phyloP scores from a whole-genome alignment of 2,888 invertebrate genomes.

The Drosophila tripunctata region DNA sequence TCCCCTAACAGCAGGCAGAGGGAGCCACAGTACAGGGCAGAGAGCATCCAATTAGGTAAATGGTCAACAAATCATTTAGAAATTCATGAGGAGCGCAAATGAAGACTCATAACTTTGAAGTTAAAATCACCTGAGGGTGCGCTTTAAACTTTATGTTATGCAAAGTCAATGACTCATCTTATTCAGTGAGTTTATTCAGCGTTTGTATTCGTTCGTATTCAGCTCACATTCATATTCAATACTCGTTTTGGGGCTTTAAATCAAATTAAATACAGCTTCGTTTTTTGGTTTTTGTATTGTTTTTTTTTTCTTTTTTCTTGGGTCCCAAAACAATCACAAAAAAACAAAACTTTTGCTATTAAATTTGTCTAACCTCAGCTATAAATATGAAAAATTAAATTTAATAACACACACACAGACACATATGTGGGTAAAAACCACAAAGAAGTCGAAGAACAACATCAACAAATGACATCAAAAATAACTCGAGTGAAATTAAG shows the following conservation, averaged over 20 bases:
- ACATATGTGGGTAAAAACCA: constrained; percentile 3
- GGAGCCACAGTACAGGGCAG: background rate
- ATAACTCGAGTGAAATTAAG: constrained; percentile 64
- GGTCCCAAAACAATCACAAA: constrained; percentile 51
- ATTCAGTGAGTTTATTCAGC: constrained; percentile 6
- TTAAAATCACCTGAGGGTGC: constrained; percentile 32
- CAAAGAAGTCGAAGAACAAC: background rate
- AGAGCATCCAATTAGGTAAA: constrained; percentile 34
- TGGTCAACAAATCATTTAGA: constrained; percentile 47
- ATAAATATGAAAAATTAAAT: constrained; percentile 65
- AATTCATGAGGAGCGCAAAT: constrained; percentile 27
- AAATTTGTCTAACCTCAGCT: constrained; percentile 40
- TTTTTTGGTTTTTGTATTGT: background rate
- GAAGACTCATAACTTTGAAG: constrained; percentile 30
- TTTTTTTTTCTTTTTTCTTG: constrained; percentile 3
- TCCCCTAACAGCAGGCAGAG: no score
- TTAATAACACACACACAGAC: constrained; percentile 18
- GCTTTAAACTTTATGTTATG: constrained; percentile 53
- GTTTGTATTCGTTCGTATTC: no score
- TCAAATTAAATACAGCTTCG: constrained; percentile 55
- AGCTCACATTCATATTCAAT: constrained; percentile 37
- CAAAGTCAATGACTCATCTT: constrained; percentile 37
- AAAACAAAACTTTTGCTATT: constrained; percentile 37
- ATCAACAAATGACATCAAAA: constrained; percentile 7
- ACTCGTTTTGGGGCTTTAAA: constrained; percentile 46